Evolutionary conservation across 2,113 vertebrate species (phyloP).

Genomic region (Syngnathus scovelli): DNA sequence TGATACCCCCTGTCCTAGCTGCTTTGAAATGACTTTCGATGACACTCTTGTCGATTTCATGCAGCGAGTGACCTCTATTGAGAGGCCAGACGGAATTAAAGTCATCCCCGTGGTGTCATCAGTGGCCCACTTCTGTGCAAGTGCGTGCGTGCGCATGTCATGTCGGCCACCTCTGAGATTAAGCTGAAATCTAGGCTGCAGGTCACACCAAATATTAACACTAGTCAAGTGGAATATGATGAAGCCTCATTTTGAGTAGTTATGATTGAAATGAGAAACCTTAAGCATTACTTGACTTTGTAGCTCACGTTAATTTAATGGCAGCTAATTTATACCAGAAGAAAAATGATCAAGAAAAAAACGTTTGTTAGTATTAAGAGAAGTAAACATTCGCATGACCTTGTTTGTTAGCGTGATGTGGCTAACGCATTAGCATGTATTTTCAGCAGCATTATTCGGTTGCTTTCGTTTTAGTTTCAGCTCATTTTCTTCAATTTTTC

Average conservation of each 20-base stretch:
- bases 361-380: no score
- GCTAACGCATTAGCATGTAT: neutral
- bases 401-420: neutral
- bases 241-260: neutral
- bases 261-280: neutral
- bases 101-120: constrained; percentile 5
- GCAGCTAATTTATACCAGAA: no score
- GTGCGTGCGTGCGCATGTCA: constrained; percentile 3
- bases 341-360: no score
- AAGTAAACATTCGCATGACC: no score
- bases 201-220: constrained; percentile 8
- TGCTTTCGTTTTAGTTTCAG: neutral
- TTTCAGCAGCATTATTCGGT: neutral
- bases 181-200: constrained; percentile 33
- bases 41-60: neutral
- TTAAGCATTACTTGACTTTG: neutral
- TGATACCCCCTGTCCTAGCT: no score
- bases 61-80: neutral
- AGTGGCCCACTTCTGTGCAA: constrained; percentile 30
- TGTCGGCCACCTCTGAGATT: constrained; percentile 33
- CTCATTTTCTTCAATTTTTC: neutral
- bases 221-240: neutral
- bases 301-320: neutral
- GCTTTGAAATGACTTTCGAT: neutral
- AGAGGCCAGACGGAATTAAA: constrained; percentile 33